A percentile compares a stretch with the other conserved stretches of the same genome.
phyloP scores from a whole-genome alignment of 2,797 vertebrate genomes.

The Ctenochaetus hawaiiensis region DNA sequence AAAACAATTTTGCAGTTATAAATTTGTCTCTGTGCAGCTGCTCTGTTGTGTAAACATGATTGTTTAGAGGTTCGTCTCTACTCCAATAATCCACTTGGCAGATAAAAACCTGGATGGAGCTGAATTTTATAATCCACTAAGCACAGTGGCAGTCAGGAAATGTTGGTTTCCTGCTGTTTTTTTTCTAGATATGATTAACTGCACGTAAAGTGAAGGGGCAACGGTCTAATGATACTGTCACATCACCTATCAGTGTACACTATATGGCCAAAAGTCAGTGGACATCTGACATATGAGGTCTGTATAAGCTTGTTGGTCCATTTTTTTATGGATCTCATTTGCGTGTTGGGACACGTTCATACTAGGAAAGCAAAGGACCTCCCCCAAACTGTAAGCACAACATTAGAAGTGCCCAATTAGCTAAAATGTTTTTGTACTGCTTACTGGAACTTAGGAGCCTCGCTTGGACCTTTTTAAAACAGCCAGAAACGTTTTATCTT shows the following conservation, averaged over 20 bases:
- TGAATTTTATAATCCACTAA: conserved; percentile 63
- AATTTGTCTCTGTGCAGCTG: conserved; percentile 61
- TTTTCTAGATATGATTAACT: conserved; percentile 51
- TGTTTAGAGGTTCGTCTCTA: conserved; percentile 57
- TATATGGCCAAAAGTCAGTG: background rate
- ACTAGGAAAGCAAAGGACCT: background rate
- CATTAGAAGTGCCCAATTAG: too few species aligned
- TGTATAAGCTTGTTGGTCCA: too few species aligned
- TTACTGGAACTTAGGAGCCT: too few species aligned
- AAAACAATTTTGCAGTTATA: conserved; percentile 58
- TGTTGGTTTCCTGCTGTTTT: conserved; percentile 56
- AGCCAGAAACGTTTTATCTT: too few species aligned
- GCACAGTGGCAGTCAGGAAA: conserved; percentile 63
- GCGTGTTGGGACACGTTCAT: background rate
- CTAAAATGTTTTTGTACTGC: too few species aligned
- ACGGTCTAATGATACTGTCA: background rate
- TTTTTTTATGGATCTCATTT: background rate
- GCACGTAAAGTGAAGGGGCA: conserved; percentile 40
- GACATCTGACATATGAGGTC: too few species aligned
- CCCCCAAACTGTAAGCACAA: too few species aligned
- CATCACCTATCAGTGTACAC: background rate
- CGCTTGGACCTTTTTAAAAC: too few species aligned
- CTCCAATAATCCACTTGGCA: conserved; percentile 74
- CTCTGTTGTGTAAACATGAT: conserved; percentile 56
- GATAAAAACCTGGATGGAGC: conserved; percentile 57